A percentile compares a stretch with the other conserved stretches of the same genome.
Conservation (phyloP, 2,797 vertebrate species). For the Helarctos malayanus region DNA sequence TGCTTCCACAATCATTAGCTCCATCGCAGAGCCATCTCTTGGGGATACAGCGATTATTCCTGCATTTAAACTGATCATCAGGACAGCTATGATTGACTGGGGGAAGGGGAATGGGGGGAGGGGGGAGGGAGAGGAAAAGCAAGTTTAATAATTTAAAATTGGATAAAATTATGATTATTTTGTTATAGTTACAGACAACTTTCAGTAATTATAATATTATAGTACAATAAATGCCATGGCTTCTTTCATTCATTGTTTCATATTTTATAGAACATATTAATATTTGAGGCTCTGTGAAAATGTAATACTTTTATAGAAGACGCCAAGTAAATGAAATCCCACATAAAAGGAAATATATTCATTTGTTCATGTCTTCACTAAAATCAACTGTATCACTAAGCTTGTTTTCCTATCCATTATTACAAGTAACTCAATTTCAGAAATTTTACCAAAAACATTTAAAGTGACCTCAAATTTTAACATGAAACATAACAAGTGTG, state of each 20-base stretch:
- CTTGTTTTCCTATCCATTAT: not conserved
- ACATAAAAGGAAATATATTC: conserved; percentile 1
- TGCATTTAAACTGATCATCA: conserved; percentile 96
- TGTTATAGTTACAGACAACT: not conserved
- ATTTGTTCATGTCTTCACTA: not conserved
- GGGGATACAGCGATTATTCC: conserved; percentile 97
- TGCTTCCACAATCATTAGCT: conserved; percentile 95
- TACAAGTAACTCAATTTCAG: not conserved
- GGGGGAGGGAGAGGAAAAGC: not conserved
- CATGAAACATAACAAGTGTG: not conserved
- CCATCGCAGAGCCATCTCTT: conserved; percentile 98
- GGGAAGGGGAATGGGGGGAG: no score
- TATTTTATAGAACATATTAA: conserved; percentile 25
- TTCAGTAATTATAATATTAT: not conserved
- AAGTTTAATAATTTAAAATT: conserved; percentile 25
- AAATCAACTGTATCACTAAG: not conserved
- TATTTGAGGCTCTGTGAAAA: not conserved
- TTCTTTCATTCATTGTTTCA: not conserved
- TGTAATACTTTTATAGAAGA: not conserved
- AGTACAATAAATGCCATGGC: not conserved
- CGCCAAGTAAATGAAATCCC: not conserved
- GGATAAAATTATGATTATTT: conserved; percentile 40
- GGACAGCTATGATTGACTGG: conserved; percentile 96
- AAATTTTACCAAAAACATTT: not conserved
- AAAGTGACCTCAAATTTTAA: not conserved